Conservation (phyloP, 2,113 vertebrate genomes). For the Gambusia holbrooki region DNA sequence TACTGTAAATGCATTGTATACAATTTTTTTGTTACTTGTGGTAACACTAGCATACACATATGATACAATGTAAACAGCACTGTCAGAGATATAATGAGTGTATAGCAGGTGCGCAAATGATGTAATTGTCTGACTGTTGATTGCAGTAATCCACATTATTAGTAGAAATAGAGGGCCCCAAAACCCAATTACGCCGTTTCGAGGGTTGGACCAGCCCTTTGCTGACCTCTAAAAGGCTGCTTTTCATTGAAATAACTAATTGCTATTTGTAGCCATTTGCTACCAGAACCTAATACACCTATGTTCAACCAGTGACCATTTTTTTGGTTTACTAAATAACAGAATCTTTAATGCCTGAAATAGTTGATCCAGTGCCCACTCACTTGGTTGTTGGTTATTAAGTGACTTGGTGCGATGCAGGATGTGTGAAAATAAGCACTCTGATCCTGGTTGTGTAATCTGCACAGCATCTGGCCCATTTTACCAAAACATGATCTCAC, state of each 20-base stretch:
- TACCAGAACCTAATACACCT: not conserved
- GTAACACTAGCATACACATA: too few species aligned
- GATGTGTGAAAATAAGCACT: constrained; percentile 55
- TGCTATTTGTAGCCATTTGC: not conserved
- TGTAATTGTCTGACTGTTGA: too few species aligned
- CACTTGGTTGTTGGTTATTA: constrained; percentile 41
- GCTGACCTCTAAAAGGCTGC: too few species aligned
- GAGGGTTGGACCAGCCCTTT: too few species aligned
- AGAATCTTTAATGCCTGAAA: constrained; percentile 26
- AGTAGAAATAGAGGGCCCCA: too few species aligned
- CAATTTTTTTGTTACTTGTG: too few species aligned
- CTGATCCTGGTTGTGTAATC: constrained; percentile 69
- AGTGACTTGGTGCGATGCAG: constrained; percentile 36
- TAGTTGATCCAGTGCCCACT: constrained; percentile 8
- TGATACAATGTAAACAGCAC: too few species aligned
- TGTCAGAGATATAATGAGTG: too few species aligned
- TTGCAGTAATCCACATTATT: too few species aligned
- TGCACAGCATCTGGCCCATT: constrained; percentile 49
- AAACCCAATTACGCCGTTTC: too few species aligned
- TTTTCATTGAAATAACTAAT: not conserved
- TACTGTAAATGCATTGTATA: too few species aligned
- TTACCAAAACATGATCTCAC: constrained; percentile 14
- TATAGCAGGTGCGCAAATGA: too few species aligned
- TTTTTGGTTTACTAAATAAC: constrained; percentile 21
- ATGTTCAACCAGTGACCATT: constrained; percentile 17